These are phyloP conservation scores for Equus quagga DNA, from an alignment of 2,113 vertebrate genomes.

Conservation along the genomic window DNA sequence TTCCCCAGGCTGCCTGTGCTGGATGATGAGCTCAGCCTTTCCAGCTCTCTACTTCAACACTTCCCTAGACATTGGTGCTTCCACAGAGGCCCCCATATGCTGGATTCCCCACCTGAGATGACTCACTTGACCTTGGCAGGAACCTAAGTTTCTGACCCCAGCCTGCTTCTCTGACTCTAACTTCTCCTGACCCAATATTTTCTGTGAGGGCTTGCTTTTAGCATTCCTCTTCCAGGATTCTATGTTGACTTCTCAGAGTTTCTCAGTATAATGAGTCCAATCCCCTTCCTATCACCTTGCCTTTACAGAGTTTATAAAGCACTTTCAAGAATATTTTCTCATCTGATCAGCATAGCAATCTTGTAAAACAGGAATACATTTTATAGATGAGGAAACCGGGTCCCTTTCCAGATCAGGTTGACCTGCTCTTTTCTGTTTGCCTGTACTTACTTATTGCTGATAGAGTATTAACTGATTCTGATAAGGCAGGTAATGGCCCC, in stretches of 20 bases:
- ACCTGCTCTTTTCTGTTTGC: slow-evolving; percentile 48
- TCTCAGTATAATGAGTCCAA: background rate
- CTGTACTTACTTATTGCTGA: slow-evolving; percentile 56
- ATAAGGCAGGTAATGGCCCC: slow-evolving; percentile 37
- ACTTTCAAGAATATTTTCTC: slow-evolving; percentile 46
- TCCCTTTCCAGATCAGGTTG: slow-evolving; percentile 34
- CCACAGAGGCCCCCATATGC: background rate
- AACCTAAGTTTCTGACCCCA: background rate
- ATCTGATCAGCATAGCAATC: slow-evolving; percentile 33
- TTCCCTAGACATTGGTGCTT: background rate
- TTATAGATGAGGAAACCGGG: slow-evolving; percentile 44
- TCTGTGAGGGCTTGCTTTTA: background rate
- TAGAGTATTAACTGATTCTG: slow-evolving; percentile 57
- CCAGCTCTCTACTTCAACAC: background rate
- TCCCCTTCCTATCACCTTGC: background rate
- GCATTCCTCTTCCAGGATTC: background rate
- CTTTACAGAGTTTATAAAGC: slow-evolving; percentile 26
- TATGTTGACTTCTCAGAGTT: background rate
- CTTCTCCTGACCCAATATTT: background rate
- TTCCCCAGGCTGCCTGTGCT: background rate
- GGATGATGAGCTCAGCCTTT: background rate
- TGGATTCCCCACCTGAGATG: background rate
- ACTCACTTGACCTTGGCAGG: background rate
- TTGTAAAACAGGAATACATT: background rate
- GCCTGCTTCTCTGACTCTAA: background rate